Conservation (phyloP, 2,113 vertebrate species). For the Pogonocichla stellata region DNA sequence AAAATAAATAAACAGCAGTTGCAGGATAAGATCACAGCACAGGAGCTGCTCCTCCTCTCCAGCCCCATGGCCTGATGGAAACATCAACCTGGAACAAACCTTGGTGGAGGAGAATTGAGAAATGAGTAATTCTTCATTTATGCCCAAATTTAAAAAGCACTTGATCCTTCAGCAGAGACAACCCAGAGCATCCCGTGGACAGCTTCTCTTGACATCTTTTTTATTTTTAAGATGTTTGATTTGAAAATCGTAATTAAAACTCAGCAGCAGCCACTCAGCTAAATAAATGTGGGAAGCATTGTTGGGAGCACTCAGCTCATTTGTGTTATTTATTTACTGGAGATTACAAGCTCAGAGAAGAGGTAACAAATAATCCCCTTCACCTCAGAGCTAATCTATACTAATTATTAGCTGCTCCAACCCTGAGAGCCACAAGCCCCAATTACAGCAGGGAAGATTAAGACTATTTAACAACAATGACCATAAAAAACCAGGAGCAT, state of each 20-base stretch:
- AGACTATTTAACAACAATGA: neutral
- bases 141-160: neutral
- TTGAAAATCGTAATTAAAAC: conserved; percentile 39
- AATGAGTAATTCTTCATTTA: neutral
- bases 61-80: accelerated
- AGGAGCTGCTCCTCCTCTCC: neutral
- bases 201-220: neutral
- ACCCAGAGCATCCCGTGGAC: neutral
- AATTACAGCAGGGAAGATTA: neutral
- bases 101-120: neutral
- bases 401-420: conserved; percentile 3
- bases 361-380: conserved; percentile 23
- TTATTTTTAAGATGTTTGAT: neutral
- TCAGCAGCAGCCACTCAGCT: neutral
- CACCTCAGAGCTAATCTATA: conserved; percentile 9
- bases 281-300: neutral
- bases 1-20: neutral
- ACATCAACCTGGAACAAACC: neutral
- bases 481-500: neutral
- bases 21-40: neutral
- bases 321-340: conserved; percentile 34
- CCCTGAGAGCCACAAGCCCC: neutral
- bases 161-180: neutral
- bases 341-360: neutral
- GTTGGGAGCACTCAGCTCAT: neutral